Conservation (phyloP, 2,113 vertebrate species). For the Leptobrachium ailaonicum region DNA sequence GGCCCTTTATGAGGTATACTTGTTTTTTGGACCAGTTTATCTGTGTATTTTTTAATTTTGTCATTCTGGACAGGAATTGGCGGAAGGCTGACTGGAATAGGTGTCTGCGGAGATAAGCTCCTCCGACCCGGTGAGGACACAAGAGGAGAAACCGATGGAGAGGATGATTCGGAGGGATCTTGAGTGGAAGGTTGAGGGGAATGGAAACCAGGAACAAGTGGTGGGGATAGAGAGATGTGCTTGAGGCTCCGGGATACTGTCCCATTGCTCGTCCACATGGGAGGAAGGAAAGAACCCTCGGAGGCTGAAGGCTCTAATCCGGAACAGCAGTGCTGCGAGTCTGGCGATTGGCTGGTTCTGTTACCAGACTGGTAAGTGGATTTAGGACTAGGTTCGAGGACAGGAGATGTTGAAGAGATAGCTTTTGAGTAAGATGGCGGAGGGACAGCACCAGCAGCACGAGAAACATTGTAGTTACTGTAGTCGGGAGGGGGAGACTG, state of each 20-base stretch:
- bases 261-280: slow-evolving; percentile 69
- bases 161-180: slow-evolving; percentile 69
- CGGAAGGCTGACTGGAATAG: slow-evolving; percentile 70
- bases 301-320: slow-evolving; percentile 76
- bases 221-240: slow-evolving; percentile 76
- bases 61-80: slow-evolving; percentile 65
- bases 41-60: slow-evolving; percentile 65
- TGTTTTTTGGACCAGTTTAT: slow-evolving; percentile 58
- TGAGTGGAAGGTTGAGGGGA: slow-evolving; percentile 57
- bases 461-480: slow-evolving; percentile 64
- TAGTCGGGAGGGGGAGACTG: slow-evolving; percentile 74
- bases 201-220: slow-evolving; percentile 71
- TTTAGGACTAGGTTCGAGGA: neutral
- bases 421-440: slow-evolving; percentile 69
- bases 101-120: slow-evolving; percentile 65
- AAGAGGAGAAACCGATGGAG: slow-evolving; percentile 66
- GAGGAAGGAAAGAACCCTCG: slow-evolving; percentile 74
- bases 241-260: slow-evolving; percentile 68
- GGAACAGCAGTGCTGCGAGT: slow-evolving; percentile 71
- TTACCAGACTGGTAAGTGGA: slow-evolving; percentile 30
- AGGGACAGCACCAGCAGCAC: slow-evolving; percentile 66
- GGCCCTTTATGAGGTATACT: slow-evolving; percentile 63
- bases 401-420: slow-evolving; percentile 65
- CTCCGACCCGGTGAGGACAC: slow-evolving; percentile 64
- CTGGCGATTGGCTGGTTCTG: slow-evolving; percentile 54